Evolutionary conservation across 1,140 invertebrate species (phyloP).

Genomic region (Littorina saxatilis): DNA sequence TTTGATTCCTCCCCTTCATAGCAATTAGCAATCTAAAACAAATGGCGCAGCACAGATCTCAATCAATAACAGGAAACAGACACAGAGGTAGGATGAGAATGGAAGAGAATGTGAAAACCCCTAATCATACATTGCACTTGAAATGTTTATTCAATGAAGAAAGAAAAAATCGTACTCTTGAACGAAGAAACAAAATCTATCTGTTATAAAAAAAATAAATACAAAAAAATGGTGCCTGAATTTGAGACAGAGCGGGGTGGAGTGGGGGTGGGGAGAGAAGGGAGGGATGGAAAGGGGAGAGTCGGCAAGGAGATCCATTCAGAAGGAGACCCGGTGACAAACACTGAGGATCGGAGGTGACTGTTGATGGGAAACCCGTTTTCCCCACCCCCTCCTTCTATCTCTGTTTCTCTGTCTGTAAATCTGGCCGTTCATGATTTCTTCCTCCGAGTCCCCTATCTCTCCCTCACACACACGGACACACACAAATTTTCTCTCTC

Average conservation of each 20-base stretch:
- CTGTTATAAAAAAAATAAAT: background rate
- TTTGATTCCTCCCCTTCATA: too few relatives aligned
- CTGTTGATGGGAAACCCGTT: constrained; percentile 13
- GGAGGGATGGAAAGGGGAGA: background rate
- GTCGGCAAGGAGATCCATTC: constrained; percentile 25
- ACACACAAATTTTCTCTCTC: too few relatives aligned
- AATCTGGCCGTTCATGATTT: too few relatives aligned
- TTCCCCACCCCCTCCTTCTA: background rate
- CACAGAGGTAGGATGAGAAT: background rate
- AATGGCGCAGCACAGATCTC: too few relatives aligned
- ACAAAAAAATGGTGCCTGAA: constrained; percentile 4
- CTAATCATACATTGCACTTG: constrained; percentile 15
- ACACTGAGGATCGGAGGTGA: background rate
- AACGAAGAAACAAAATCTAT: constrained; percentile 20
- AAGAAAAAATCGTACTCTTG: constrained; percentile 19
- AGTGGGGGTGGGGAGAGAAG: background rate
- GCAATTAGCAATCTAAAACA: too few relatives aligned
- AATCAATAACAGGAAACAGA: too few relatives aligned
- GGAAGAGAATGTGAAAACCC: background rate
- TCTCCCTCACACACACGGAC: too few relatives aligned
- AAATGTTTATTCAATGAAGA: constrained; percentile 29
- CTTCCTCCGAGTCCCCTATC: too few relatives aligned
- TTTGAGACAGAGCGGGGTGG: constrained; percentile 1
- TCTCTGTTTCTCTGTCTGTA: background rate
- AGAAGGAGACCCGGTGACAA: background rate